These are phyloP conservation scores for Euura saliciscinereae DNA, from an alignment of 1,140 invertebrate genomes.

Conservation along the genomic window DNA sequence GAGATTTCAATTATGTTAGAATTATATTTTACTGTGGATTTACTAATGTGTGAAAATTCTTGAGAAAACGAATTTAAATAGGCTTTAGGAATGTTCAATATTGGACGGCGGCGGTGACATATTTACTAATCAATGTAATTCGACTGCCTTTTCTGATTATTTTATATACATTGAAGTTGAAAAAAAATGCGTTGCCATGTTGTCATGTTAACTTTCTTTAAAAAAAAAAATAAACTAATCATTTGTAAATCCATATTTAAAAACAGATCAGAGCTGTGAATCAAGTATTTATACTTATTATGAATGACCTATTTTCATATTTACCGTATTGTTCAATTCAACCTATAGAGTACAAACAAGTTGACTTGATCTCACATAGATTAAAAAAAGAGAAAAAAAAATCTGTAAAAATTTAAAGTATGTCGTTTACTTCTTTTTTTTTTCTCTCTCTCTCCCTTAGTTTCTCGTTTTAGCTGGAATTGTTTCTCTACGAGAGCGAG, in stretches of 20 bases:
- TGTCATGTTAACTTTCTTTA: not conserved
- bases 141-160: not conserved
- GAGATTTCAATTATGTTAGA: not conserved
- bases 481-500: not conserved
- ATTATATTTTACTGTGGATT: not conserved
- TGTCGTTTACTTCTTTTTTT: conserved; percentile 1
- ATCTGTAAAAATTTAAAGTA: not conserved
- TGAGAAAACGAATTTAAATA: not conserved
- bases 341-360: conserved; percentile 52
- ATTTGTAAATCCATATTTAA: conserved; percentile 6
- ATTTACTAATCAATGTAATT: no score
- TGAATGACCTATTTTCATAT: not conserved
- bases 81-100: not conserved
- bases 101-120: no score
- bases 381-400: conserved; percentile 7
- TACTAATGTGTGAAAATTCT: not conserved
- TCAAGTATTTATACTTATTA: conserved; percentile 8
- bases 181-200: not conserved
- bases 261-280: conserved; percentile 1
- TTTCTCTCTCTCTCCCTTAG: not conserved
- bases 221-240: not conserved
- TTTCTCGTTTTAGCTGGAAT: not conserved
- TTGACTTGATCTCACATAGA: conserved; percentile 51
- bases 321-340: conserved; percentile 36
- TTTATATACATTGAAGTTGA: not conserved